Percentiles rank a stretch among this genome's conserved stretches.
Conservation (phyloP, 2,888 invertebrate species). For the Cantharis rustica region DNA sequence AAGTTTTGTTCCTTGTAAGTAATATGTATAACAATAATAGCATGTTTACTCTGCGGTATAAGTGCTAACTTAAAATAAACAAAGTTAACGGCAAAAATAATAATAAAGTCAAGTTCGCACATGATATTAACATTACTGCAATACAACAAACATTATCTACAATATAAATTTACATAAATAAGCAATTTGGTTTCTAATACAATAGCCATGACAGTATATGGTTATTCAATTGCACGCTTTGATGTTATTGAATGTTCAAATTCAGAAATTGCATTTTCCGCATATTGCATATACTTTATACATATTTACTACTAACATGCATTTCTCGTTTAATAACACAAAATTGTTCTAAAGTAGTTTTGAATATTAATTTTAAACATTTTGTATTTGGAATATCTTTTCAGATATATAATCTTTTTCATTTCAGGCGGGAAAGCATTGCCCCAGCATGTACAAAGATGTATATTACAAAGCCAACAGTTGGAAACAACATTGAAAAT, state of each 20-base stretch:
- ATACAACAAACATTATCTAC: conserved; percentile 16
- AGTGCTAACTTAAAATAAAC: not conserved
- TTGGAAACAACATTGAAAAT: conserved; percentile 77
- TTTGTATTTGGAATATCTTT: not conserved
- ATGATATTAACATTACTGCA: not conserved
- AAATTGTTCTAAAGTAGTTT: not conserved
- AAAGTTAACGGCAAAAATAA: not conserved
- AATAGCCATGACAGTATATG: conserved; percentile 4
- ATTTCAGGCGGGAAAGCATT: conserved; percentile 77
- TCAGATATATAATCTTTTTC: conserved; percentile 39
- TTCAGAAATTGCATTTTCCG: not conserved
- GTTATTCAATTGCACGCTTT: conserved; percentile 21
- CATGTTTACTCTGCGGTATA: not conserved
- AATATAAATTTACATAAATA: conserved; percentile 29
- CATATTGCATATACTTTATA: not conserved
- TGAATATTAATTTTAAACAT: not conserved
- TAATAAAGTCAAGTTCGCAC: not conserved
- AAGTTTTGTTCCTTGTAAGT: not conserved
- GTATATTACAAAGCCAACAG: conserved; percentile 92
- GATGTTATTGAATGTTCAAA: conserved; percentile 8
- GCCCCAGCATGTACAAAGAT: conserved; percentile 90
- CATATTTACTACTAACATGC: not conserved
- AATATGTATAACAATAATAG: not conserved
- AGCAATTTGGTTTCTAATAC: conserved; percentile 26
- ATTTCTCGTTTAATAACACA: not conserved